A percentile compares a stretch with the other conserved stretches of the same genome.
Conservation (phyloP, 2,113 vertebrate genomes). For the Cygnus buccinator region DNA sequence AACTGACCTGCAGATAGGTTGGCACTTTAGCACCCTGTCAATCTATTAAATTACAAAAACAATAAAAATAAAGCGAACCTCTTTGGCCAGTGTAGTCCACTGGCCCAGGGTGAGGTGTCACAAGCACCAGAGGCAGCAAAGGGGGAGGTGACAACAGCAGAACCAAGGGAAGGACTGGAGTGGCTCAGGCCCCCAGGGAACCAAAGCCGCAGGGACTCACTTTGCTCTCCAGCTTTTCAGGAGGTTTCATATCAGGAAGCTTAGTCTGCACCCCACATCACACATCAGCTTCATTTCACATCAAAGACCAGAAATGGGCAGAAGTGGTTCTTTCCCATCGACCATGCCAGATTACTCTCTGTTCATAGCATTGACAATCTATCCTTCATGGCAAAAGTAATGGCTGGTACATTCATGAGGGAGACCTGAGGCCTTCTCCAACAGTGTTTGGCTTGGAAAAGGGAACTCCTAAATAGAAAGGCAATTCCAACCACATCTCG, state of each 20-base stretch:
- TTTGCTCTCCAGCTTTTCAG: neutral
- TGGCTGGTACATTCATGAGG: rapidly evolving
- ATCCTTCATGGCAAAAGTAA: neutral
- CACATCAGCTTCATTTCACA: neutral
- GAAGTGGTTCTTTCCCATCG: neutral
- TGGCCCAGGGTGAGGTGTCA: rapidly evolving
- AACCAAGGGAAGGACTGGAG: neutral
- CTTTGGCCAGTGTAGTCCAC: rapidly evolving
- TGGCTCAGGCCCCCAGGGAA: neutral
- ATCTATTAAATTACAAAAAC: neutral
- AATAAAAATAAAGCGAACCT: neutral
- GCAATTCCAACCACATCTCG: neutral
- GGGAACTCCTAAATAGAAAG: neutral
- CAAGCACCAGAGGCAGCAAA: neutral
- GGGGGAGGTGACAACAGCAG: rapidly evolving
- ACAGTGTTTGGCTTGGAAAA: neutral
- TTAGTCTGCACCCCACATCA: neutral
- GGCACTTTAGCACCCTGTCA: conserved; percentile 42
- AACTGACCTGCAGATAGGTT: neutral
- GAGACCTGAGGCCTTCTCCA: neutral
- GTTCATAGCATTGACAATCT: neutral
- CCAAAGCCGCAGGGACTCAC: rapidly evolving
- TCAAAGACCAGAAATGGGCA: neutral
- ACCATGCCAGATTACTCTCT: neutral
- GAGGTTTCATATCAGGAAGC: neutral